Evolutionary conservation across 2,888 invertebrate species (phyloP).

Genomic region (Lochmaea crataegi): DNA sequence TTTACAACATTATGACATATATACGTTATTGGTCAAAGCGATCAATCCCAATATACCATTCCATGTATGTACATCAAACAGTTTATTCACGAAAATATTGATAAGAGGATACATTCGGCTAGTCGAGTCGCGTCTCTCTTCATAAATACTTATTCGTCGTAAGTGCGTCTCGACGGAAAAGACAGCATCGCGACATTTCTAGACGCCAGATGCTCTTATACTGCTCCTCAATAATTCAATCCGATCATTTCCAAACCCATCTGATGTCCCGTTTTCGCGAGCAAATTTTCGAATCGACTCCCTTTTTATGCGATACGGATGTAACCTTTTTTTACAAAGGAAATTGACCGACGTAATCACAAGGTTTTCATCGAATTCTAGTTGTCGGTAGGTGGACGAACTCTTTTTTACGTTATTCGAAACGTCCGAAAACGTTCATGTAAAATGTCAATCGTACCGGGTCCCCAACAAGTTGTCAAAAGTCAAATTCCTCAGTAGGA

Average conservation of each 20-base stretch:
- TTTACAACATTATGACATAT: constrained; percentile 3
- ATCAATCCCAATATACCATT: constrained; percentile 27
- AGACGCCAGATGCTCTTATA: constrained; percentile 57
- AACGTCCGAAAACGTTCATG: background rate
- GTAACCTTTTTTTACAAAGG: constrained; percentile 23
- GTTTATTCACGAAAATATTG: constrained; percentile 45
- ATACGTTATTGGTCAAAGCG: constrained; percentile 18
- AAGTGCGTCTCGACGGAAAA: constrained; percentile 51
- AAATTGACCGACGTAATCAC: background rate
- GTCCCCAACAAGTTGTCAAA: too few relatives aligned
- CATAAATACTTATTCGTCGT: constrained; percentile 56
- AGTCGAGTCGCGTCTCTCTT: constrained; percentile 54
- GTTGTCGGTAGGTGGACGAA: background rate
- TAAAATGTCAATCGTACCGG: too few relatives aligned
- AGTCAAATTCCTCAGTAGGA: too few relatives aligned
- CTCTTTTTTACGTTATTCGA: background rate
- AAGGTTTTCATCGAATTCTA: constrained; percentile 1
- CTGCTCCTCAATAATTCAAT: constrained; percentile 57
- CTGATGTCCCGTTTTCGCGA: constrained; percentile 50
- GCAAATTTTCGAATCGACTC: constrained; percentile 1
- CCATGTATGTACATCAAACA: constrained; percentile 33
- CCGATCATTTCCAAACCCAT: constrained; percentile 55
- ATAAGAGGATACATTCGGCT: constrained; percentile 51
- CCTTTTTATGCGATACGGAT: constrained; percentile 38
- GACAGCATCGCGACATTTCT: constrained; percentile 47